These are phyloP conservation scores for Chelonus formosanus DNA, from an alignment of 2,888 invertebrate genomes.

Conservation along the genomic window DNA sequence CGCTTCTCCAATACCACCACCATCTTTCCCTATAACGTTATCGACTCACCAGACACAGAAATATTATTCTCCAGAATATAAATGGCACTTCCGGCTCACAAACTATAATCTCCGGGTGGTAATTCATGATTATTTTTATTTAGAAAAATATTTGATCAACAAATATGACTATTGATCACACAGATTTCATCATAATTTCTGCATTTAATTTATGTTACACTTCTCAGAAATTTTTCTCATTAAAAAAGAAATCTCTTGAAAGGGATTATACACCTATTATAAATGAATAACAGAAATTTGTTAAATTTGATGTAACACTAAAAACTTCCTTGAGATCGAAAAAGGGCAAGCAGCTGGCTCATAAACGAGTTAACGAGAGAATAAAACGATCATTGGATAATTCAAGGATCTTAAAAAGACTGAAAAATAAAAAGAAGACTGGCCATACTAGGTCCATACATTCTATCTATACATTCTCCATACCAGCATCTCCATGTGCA, in stretches of 20 bases:
- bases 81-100: slow-evolving; percentile 19
- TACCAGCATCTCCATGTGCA: slow-evolving; percentile 28
- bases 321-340: background rate
- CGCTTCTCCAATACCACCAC: slow-evolving; percentile 19
- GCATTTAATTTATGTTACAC: no score
- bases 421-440: slow-evolving; percentile 17
- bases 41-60: slow-evolving; percentile 10
- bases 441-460: slow-evolving; percentile 32
- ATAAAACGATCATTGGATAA: slow-evolving; percentile 30
- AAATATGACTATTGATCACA: slow-evolving; percentile 9
- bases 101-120: slow-evolving; percentile 3
- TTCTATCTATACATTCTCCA: slow-evolving; percentile 31
- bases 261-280: no score
- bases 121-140: slow-evolving; percentile 4
- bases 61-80: slow-evolving; percentile 17
- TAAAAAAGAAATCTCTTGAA: no score
- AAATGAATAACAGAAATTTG: no score
- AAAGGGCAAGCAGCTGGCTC: slow-evolving; percentile 7
- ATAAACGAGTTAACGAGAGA: slow-evolving; percentile 33
- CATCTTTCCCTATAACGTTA: background rate
- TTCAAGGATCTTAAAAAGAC: slow-evolving; percentile 21
- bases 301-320: no score
- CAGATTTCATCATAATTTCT: no score
- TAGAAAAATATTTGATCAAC: slow-evolving; percentile 18
- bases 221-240: no score